phyloP scores from a whole-genome alignment of 2,888 invertebrate genomes.

The Apeira syringaria region DNA sequence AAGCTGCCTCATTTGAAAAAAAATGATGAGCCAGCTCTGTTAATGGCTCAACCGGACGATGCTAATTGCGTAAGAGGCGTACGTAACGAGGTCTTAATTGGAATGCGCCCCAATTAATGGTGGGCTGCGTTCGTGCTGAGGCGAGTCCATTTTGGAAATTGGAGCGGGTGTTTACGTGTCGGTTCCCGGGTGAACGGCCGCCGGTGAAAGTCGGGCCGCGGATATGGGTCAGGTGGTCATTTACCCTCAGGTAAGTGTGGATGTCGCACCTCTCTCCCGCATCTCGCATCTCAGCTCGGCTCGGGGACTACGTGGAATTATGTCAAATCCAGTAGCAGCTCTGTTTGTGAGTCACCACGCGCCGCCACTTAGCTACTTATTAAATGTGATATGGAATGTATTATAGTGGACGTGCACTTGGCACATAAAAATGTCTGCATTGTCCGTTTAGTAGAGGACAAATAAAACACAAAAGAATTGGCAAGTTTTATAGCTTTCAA shows the following conservation, averaged over 20 bases:
- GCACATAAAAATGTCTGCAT: constrained; percentile 22
- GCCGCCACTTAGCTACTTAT: constrained; percentile 25
- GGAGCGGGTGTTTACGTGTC: constrained; percentile 68
- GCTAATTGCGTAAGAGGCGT: constrained; percentile 76
- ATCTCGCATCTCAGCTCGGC: constrained; percentile 37
- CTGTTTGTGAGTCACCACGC: constrained; percentile 29
- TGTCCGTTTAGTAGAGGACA: constrained; percentile 19
- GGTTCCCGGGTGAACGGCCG: constrained; percentile 78
- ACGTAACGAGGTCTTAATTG: constrained; percentile 78
- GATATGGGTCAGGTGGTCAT: constrained; percentile 81
- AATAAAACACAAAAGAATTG: constrained; percentile 15
- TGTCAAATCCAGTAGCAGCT: constrained; percentile 43
- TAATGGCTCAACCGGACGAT: constrained; percentile 55
- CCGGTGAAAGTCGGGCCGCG: constrained; percentile 73
- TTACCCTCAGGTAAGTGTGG: constrained; percentile 71
- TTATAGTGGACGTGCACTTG: constrained; percentile 25
- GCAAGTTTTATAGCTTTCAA: no score
- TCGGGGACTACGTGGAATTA: constrained; percentile 40
- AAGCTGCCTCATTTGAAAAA: constrained; percentile 39
- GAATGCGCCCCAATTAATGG: constrained; percentile 80
- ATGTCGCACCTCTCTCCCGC: constrained; percentile 44
- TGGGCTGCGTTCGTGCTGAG: constrained; percentile 56
- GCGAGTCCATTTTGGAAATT: constrained; percentile 69
- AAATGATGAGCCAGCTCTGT: constrained; percentile 45
- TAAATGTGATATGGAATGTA: constrained; percentile 28